These are phyloP conservation scores for Lissocephala sabroskyi DNA, from an alignment of 2,888 invertebrate genomes.

Conservation along the genomic window DNA sequence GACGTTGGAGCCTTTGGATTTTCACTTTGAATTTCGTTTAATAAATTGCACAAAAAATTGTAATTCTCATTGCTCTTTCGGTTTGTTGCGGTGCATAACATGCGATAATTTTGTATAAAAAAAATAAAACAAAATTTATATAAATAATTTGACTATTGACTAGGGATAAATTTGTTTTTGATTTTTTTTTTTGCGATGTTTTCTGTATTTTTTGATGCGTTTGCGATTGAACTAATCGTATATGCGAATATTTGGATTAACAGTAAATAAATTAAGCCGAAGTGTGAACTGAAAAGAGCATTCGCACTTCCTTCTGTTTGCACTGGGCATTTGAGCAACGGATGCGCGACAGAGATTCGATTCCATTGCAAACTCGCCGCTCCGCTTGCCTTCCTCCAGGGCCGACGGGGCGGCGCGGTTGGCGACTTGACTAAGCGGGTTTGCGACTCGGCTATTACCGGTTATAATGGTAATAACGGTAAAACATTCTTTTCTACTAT, in stretches of 20 bases:
- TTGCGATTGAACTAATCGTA: slow-evolving; percentile 53
- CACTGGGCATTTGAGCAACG: slow-evolving; percentile 16
- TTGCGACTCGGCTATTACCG: slow-evolving; percentile 5
- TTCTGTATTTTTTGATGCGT: background rate
- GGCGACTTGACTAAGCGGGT: slow-evolving; percentile 27
- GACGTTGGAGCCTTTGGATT: background rate
- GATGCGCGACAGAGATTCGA: slow-evolving; percentile 42
- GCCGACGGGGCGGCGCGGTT: too few species aligned
- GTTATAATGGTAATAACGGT: too few species aligned
- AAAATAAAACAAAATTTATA: slow-evolving; percentile 15
- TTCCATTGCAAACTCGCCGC: too few species aligned
- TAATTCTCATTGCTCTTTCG: slow-evolving; percentile 13
- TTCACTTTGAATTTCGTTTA: background rate
- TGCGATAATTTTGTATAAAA: background rate
- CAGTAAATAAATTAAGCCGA: slow-evolving; percentile 5
- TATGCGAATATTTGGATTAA: slow-evolving; percentile 44
- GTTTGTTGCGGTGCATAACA: slow-evolving; percentile 23
- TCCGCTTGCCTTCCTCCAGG: slow-evolving; percentile 9
- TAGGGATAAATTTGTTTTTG: slow-evolving; percentile 66
- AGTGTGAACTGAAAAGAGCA: background rate
- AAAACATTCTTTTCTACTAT: too few species aligned
- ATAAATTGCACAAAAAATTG: background rate
- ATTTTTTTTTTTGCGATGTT: slow-evolving; percentile 13
- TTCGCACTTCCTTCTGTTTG: slow-evolving; percentile 10
- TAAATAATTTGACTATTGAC: slow-evolving; percentile 71